Evolutionary conservation across 2,797 vertebrate genomes (phyloP), one percentile per base, ranked within the genome.

Genomic region (Notolepis coatsorum): DNA sequence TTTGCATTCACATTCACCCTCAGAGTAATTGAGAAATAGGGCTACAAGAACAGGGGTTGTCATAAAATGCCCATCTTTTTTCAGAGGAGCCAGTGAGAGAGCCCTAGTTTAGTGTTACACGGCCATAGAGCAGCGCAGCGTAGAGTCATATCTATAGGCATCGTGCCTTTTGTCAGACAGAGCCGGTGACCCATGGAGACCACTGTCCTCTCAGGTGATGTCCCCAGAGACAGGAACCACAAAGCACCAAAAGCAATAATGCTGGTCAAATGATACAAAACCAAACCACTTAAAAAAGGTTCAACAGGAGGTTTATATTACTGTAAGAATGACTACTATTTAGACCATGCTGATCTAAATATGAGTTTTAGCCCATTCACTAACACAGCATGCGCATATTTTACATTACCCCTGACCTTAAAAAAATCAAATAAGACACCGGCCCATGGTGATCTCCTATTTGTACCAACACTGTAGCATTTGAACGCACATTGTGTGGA

Each of bases 141-240:
- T 5, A 67, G 66, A 37, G 24, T n/a, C n/a, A n/a, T n/a, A n/a
- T n/a, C n/a, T n/a, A 54, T n/a, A 67, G 13, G 27, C 56, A 75
- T 80, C 77, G 67, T 76, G 75, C 47, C 74, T 75, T 84, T 85
- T 81, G 77, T 80, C 73, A 68, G 71, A 73, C 73, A 68, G 13
- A 52, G 80, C 30, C 81, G 68, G 60, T 82, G 85, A 89, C 88
- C 85, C 82, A 84, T 86, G 71, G 80, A 84, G 85, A 85, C 81
- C 68, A 73, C 76, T 78, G 72, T 84, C 66, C 71, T 74, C 79
- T 60, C 64, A 8, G 35, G 73, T 79, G 82, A 79, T 61, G 49
- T 71, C 28, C 72, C 63, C 47, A 1, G 49, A 65, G 45, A 62
- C 48, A 84, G 75, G 72, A 72, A 63, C 59, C 60, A 45, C 20